A percentile compares a stretch with the other conserved stretches of the same genome.
phyloP scores from a whole-genome alignment of 2,888 invertebrate species.

The Agriopis aurantiaria region DNA sequence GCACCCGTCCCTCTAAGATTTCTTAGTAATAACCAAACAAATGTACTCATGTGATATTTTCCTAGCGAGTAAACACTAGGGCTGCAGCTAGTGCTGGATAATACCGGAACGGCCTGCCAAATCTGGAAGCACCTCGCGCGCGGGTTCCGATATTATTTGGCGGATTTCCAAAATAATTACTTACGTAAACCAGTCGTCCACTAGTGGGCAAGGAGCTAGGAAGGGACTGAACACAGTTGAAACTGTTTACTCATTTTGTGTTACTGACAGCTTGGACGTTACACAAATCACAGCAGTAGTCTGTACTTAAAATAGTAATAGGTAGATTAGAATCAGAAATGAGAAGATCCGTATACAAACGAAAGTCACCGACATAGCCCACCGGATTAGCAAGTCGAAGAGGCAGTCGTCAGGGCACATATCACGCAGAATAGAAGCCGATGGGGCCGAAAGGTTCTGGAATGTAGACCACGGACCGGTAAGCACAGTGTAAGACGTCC shows the following conservation, averaged over 20 bases:
- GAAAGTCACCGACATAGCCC: no score
- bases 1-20: background rate
- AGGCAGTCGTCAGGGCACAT: no score
- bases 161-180: slow-evolving; percentile 81
- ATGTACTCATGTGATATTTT: background rate
- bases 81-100: slow-evolving; percentile 46
- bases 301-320: no score
- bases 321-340: no score
- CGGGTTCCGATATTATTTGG: slow-evolving; percentile 76
- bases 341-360: no score
- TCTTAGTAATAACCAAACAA: background rate
- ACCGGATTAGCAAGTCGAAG: no score
- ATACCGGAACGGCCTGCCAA: slow-evolving; percentile 65
- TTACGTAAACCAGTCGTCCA: slow-evolving; percentile 73
- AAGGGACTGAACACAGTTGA: slow-evolving; percentile 23
- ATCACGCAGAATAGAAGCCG: no score
- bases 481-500: no score
- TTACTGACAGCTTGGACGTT: background rate
- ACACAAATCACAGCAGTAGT: no score
- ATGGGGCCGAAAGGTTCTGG: no score
- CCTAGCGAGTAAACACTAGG: background rate
- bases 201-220: slow-evolving; percentile 43
- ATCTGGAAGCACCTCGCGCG: slow-evolving; percentile 66
- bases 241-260: background rate
- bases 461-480: no score